A percentile compares a stretch with the other conserved stretches of the same genome.
Conservation (phyloP, 1,140 invertebrate genomes). For the Bilobella aurantiaca region DNA sequence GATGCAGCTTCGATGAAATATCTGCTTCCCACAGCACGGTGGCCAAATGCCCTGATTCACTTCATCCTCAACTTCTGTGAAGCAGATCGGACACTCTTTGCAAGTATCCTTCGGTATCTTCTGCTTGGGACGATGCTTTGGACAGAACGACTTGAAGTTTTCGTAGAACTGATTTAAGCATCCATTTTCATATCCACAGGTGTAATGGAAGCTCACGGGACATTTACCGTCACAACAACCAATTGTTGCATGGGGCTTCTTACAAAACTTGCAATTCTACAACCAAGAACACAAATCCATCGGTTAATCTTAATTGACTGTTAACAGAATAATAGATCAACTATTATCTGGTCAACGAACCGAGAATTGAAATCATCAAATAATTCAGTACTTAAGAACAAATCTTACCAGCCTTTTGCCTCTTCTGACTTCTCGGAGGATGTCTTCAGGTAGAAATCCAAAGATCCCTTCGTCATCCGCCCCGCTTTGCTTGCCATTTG, state of each 20-base stretch:
- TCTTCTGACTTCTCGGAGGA: conserved; percentile 48
- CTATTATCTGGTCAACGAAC: background rate
- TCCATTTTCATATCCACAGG: conserved; percentile 49
- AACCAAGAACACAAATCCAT: conserved; percentile 34
- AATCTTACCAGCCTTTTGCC: conserved; percentile 42
- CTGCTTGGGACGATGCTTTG: conserved; percentile 12
- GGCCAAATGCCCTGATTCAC: conserved; percentile 39
- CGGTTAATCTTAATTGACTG: too few species aligned
- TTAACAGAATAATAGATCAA: background rate
- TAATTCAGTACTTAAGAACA: background rate
- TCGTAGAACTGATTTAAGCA: conserved; percentile 49
- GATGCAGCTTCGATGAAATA: conserved; percentile 46
- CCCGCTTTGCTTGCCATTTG: conserved; percentile 50
- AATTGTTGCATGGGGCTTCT: conserved; percentile 47
- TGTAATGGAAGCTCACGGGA: conserved; percentile 50
- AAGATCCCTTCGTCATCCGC: conserved; percentile 49
- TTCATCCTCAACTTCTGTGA: conserved; percentile 37
- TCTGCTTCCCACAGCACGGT: conserved; percentile 45
- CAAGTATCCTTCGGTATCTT: conserved; percentile 5
- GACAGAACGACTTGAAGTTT: conserved; percentile 45
- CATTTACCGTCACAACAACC: conserved; percentile 49
- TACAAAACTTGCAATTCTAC: conserved; percentile 53
- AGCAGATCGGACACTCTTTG: conserved; percentile 41
- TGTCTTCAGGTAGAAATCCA: conserved; percentile 52
- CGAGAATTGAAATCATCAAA: background rate